Base-by-base conservation (phyloP, 2,888 invertebrate genomes). In the Eremobia ochroleuca region DNA sequence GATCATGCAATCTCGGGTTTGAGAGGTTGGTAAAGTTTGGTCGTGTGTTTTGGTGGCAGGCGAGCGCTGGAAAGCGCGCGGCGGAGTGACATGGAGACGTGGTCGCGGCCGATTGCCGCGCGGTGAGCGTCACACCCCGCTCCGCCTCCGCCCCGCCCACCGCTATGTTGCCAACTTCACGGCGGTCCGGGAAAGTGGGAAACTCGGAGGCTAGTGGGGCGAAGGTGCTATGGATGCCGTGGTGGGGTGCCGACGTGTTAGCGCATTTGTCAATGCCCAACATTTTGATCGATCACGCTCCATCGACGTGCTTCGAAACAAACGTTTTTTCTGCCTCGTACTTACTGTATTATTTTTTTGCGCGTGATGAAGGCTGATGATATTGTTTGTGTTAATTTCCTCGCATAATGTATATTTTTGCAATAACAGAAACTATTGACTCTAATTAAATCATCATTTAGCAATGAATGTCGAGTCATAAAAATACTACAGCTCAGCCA, bases 151-250 rank as follows among this genome's bases (percentile, higher is more conserved):
- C 89, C 91, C 93, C 95, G 95, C 95, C 95, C 94, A 94, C 94
- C 92, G 91, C 77, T 89, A 83, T 85, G 93, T 80, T 85, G 91
- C 93, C 90, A 92, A 95, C 95, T 96, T 95, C 95, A 93, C 92
- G 77, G 77, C 90, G 91, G 92, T 93, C 88, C 84, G 92, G 95
- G 94, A 95, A 96, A 95, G 95, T 94, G 95, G 96, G 95, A 96
- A 96, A 95, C 92, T 93, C 92, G 91, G 73, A 90, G 89, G 91
- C 90, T 89, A 92, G 93, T 92, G 93, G 94, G 93, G 93, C 90
- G 90, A 92, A 92, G 92, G 92, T 90, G 89, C 87, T 87, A 90
- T 91, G 90, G 90, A 88, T 85, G 89, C 85, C 88, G 87, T 91
- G 92, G 93, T 92, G 93, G 93, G 93, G 92, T 89, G 79, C 74